phyloP scores from a whole-genome alignment of 1,140 invertebrate genomes.

The Wiebesia pumilae region DNA sequence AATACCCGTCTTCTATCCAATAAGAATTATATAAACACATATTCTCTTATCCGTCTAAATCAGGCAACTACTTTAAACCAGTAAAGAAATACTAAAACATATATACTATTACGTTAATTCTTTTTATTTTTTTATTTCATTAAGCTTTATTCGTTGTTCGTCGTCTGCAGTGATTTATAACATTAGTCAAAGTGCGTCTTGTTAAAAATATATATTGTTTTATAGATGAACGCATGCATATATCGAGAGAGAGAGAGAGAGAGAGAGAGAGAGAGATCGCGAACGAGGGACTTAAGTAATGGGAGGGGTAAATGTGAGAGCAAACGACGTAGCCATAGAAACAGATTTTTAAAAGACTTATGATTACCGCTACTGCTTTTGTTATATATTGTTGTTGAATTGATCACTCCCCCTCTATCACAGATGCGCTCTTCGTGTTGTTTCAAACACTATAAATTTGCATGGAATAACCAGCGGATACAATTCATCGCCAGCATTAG shows the following conservation, averaged over 20 bases:
- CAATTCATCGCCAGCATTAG: constrained; percentile 40
- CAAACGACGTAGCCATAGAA: not conserved
- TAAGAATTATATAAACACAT: no score
- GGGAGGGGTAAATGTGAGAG: not conserved
- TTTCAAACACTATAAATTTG: constrained; percentile 40
- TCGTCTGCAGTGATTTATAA: no score
- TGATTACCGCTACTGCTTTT: not conserved
- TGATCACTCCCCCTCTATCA: constrained; percentile 23
- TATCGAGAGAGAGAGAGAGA: not conserved
- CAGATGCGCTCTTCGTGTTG: not conserved
- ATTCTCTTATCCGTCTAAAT: no score
- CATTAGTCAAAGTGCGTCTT: no score
- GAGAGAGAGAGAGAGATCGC: not conserved
- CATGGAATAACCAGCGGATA: constrained; percentile 25
- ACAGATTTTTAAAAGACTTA: not conserved
- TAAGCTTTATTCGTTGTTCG: no score
- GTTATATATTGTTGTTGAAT: not conserved
- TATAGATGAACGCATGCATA: not conserved
- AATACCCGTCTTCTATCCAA: no score
- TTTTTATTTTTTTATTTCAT: no score
- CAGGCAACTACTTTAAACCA: no score
- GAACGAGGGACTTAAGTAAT: no score
- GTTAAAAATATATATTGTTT: no score
- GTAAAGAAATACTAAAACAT: no score
- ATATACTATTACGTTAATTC: no score